Base-by-base conservation (phyloP, 30 jellyfish, hydroid and myxozoan species). In the Clytia hemisphaerica region DNA sequence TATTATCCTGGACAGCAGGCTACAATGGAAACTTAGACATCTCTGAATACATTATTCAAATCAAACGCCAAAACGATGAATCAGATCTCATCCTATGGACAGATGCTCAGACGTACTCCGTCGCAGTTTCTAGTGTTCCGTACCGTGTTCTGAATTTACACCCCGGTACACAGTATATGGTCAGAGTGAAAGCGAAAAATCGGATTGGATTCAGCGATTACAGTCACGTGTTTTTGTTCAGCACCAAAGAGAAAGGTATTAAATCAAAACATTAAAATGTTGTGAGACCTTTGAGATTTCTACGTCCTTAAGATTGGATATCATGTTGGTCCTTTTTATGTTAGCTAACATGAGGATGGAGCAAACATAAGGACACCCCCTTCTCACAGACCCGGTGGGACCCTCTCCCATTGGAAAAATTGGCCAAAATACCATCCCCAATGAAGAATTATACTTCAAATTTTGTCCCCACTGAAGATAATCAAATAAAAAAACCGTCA, bases 241-340 rank as follows among this genome's bases (percentile, higher is more conserved):
- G 70, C 18, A 86, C 96, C n/a, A 61, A 71, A 38, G 96, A 86
- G 38, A 92, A 86, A 78, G 96, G 96, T 86, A 76, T 19, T 4
- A 51, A n/a, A n/a, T n/a, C n/a, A n/a, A n/a, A n/a, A n/a, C n/a
- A n/a, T n/a, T n/a, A n/a, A n/a, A n/a, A n/a, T n/a, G n/a, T n/a
- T n/a, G n/a, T n/a, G n/a, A n/a, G n/a, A n/a, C n/a, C n/a, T n/a
- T n/a, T n/a, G n/a, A n/a, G 14, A 14, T 7, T 14, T 51, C 7
- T 51, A 29, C 66, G 33, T 12, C 66, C 10, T 40, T 40, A n/a
- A 7, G n/a, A n/a, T 10, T 7, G 10, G 53, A n/a, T 40, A 40
- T 40, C 53, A n/a, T 10, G 15, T 40, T n/a, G n/a, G n/a, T n/a
- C n/a, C n/a, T n/a, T n/a, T n/a, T n/a, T n/a, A n/a, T n/a, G n/a